Percentiles rank a stretch among this genome's conserved stretches.
Evolutionary conservation across 2,113 vertebrate genomes (phyloP).

Genomic region (Hippopotamus amphibius): DNA sequence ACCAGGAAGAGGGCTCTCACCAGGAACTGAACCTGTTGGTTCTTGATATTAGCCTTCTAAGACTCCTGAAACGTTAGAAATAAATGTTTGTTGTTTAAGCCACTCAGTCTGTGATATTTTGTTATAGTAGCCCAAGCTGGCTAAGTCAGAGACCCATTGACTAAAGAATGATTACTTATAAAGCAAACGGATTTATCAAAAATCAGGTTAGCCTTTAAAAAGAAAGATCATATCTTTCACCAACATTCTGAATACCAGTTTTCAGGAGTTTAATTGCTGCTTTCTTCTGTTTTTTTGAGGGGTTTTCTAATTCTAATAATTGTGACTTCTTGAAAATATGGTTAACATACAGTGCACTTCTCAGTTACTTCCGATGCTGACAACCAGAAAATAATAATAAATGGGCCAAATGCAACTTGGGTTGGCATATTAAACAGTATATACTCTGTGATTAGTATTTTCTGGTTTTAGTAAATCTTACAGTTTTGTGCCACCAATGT

Average conservation of each 20-base stretch:
- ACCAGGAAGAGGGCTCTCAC: neutral
- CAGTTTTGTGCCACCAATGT: neutral
- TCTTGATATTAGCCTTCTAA: neutral
- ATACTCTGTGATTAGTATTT: neutral
- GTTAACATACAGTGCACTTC: neutral
- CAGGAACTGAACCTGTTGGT: neutral
- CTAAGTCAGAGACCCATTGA: neutral
- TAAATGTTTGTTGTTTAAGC: neutral
- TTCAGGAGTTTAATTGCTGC: neutral
- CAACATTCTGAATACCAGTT: neutral
- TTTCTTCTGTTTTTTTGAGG: neutral
- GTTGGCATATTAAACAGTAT: neutral
- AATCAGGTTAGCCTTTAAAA: neutral
- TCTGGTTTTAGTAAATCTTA: constrained; percentile 1
- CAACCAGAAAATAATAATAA: constrained; percentile 10
- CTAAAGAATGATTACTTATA: neutral
- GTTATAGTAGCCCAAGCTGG: neutral
- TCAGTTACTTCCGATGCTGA: neutral
- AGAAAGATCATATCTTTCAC: neutral
- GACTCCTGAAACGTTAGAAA: neutral
- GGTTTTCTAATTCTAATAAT: neutral
- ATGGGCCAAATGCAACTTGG: neutral
- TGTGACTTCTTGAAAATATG: neutral
- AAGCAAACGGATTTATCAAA: neutral
- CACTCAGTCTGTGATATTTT: neutral